Evolutionary conservation across 37 sponge, comb jelly and placozoan species (phyloP).

Genomic region (Dysidea cf. avara): DNA sequence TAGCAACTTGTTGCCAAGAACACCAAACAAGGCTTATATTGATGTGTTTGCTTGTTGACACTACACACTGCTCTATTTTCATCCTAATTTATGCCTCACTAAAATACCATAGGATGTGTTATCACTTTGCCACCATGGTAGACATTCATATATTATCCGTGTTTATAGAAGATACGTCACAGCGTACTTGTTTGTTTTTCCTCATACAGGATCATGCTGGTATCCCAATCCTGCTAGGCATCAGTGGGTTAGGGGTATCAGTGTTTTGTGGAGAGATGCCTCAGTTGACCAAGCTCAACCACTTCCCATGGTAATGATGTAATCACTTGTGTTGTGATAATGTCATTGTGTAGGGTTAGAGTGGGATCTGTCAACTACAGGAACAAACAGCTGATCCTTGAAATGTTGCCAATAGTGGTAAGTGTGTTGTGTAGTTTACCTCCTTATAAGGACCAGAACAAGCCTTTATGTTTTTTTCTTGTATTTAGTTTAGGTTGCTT

Average conservation of each 20-base stretch:
- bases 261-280: conserved; percentile 78
- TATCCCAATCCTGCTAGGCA: conserved; percentile 56
- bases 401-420: conserved; percentile 65
- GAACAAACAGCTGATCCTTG: conserved; percentile 63
- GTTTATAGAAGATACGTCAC: neutral
- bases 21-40: too few relatives aligned
- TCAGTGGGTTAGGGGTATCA: conserved; percentile 61
- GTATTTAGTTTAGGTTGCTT: too few relatives aligned
- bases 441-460: too few relatives aligned
- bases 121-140: too few relatives aligned
- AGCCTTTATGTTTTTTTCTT: too few relatives aligned
- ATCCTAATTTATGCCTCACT: too few relatives aligned
- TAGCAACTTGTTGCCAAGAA: too few relatives aligned
- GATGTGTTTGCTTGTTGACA: too few relatives aligned
- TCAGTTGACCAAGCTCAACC: conserved; percentile 55
- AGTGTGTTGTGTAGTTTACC: conserved; percentile 5
- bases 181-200: neutral
- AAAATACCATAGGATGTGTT: too few relatives aligned
- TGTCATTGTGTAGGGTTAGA: conserved; percentile 61
- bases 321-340: neutral
- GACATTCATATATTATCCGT: neutral
- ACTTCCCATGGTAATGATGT: conserved; percentile 71
- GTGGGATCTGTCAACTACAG: conserved; percentile 76
- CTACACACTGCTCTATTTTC: too few relatives aligned
- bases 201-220: conserved; percentile 47